These are phyloP conservation scores for Syrrhaptes paradoxus DNA, from an alignment of 2,113 vertebrate genomes.

Conservation along the genomic window DNA sequence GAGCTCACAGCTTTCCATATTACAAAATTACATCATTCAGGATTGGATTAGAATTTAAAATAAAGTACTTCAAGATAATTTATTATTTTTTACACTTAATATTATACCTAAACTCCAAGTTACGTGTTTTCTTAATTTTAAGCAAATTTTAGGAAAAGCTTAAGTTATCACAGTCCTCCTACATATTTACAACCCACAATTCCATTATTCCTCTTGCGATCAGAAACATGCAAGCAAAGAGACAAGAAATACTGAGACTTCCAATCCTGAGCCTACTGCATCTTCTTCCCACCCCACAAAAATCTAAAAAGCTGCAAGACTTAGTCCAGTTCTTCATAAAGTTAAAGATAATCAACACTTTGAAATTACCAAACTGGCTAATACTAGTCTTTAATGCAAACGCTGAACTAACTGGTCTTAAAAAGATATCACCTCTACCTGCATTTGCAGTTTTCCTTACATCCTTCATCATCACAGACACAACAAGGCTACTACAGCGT, in stretches of 20 bases:
- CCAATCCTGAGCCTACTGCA: background rate
- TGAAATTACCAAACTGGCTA: background rate
- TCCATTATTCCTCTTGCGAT: background rate
- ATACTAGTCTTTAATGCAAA: background rate
- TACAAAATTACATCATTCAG: background rate
- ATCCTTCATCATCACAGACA: background rate
- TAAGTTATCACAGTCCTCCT: background rate
- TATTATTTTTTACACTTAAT: background rate
- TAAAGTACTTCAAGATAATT: background rate
- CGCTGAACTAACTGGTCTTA: background rate
- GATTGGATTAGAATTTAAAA: slow-evolving; percentile 5
- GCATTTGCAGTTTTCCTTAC: background rate
- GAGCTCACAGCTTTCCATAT: background rate
- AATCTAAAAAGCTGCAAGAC: background rate
- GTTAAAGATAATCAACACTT: background rate
- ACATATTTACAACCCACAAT: background rate
- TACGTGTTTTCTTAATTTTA: background rate
- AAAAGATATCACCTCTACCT: background rate
- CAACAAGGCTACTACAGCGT: background rate
- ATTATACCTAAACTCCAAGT: background rate
- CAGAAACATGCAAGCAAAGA: background rate
- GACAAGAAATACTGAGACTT: background rate
- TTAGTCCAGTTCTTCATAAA: background rate
- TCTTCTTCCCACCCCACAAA: background rate
- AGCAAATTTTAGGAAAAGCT: background rate